Base-by-base conservation (phyloP, 2,888 invertebrate species). In the Deilephila porcellus region DNA sequence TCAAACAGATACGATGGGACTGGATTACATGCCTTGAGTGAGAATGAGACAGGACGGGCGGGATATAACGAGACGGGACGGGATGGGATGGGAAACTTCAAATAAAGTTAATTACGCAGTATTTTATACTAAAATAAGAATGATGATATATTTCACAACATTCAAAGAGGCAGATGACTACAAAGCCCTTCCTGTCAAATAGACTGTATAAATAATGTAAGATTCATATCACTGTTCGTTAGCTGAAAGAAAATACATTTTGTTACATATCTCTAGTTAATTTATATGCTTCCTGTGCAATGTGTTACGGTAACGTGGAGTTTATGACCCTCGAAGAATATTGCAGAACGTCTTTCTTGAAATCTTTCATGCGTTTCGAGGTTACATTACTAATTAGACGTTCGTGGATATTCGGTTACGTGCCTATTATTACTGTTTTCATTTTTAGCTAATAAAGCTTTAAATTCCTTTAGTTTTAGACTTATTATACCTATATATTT, bases 271-370 rank as follows among this genome's bases (percentile, higher is more conserved):
- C 82, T 82, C 79, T 83, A 80, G 78, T 80, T 85, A 86, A 88
- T 90, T 88, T 88, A 85, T 85, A 86, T 83, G 86, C 85, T 89
- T 89, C 87, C 87, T 85, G 82, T 75, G 77, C 78, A 79, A 75
- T 82, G 70, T 82, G 85, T 84, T 84, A 85, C 80, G 76, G 81
- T 85, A 85, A 82, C 77, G 78, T 79, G 77, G 72, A 77, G 79
- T 83, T 85, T 85, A 82, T 79, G 83, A 83, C 74, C 81, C 81
- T 83, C 79, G 77, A 80, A 76, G 76, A 72, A 73, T 71, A 60
- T 71, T 75, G 67, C 72, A 73, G 72, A 73, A 73, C 72, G 37
- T 64, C 56, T 72, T 72, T 72, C 63, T 73, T 73, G 29, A 45
- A 56, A 67, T 67, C 59, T 71, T 56, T 73, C 67, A 59, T 59